Percentiles rank a stretch among this genome's conserved stretches.
phyloP scores from a whole-genome alignment of 2,797 vertebrate species.

The Xenops minutus region DNA sequence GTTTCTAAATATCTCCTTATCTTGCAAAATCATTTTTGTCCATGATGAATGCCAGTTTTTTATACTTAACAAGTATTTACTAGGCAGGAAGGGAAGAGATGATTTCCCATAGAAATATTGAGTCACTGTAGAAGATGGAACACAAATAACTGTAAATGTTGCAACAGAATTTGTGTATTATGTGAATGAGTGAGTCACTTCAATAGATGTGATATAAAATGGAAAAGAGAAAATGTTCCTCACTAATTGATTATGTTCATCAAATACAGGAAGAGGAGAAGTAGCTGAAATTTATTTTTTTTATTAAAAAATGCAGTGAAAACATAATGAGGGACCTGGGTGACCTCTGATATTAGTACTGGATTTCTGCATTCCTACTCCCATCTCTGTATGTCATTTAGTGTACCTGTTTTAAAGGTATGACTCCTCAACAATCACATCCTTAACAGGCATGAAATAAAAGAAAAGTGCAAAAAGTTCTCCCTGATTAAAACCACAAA shows the following conservation, averaged over 20 bases:
- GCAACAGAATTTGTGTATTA: neutral
- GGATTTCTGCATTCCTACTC: neutral
- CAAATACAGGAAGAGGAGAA: neutral
- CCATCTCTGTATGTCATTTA: neutral
- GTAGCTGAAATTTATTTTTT: neutral
- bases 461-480: neutral
- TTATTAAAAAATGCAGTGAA: neutral
- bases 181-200: neutral
- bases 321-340: neutral
- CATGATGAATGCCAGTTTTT: neutral
- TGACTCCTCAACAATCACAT: neutral
- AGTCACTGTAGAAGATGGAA: neutral
- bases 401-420: neutral
- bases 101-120: constrained; percentile 3
- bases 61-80: constrained; percentile 14
- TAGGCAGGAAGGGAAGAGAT: neutral
- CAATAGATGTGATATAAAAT: neutral
- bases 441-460: neutral
- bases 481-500: neutral
- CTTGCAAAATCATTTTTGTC: neutral
- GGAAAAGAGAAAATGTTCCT: neutral
- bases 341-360: neutral
- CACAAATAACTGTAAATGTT: constrained; percentile 29
- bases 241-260: neutral
- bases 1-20: neutral